Evolutionary conservation across 2,888 invertebrate genomes (phyloP), one percentile per base, ranked within the genome.

Genomic region (Bellardia bayeri): DNA sequence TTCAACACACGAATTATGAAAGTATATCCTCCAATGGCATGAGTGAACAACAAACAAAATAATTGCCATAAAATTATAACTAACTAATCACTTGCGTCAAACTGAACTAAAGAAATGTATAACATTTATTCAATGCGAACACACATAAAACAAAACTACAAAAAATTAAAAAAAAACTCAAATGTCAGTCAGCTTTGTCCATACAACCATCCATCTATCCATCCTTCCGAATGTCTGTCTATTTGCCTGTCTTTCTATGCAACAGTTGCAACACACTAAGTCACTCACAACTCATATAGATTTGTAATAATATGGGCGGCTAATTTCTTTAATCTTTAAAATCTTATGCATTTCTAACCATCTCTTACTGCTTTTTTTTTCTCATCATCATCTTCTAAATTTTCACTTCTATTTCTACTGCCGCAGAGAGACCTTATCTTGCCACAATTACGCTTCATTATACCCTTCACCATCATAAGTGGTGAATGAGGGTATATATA

Each of bases 301-400:
- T 87, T 82, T 82, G 79, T 85, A 85, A 87, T 87, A 85, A 87
- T 87, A 87, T 82, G 82, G 75, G 87, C 87, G 87, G 87, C 87
- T 75, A 82, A 82, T 82, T 82, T 87, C 87, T 87, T 87, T 87
- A 87, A 87, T 87, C 87, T 87, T 79, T 3, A 69, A 87, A 85
- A 85, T 85, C 85, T 85, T 88, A 51, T 78, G 63, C 78, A 74
- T 84, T 83, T 88, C 78, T 83, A 83, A 85, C 37, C 45, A 54
- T 33, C 68, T 85, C 61, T 33, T 61, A 23, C 45, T 74, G 61
- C 61, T 79, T 23, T 75, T 58, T 64, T 66, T 69, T 72, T 49
- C 40, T 76, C 49, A 64, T 79, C 42, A 42, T 64, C 42, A 33
- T n/a, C 72, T 61, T 72, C 75, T 82, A 69, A 63, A 61, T 84